Evolutionary conservation across 1,140 invertebrate species (phyloP).

Genomic region (Apis florea): DNA sequence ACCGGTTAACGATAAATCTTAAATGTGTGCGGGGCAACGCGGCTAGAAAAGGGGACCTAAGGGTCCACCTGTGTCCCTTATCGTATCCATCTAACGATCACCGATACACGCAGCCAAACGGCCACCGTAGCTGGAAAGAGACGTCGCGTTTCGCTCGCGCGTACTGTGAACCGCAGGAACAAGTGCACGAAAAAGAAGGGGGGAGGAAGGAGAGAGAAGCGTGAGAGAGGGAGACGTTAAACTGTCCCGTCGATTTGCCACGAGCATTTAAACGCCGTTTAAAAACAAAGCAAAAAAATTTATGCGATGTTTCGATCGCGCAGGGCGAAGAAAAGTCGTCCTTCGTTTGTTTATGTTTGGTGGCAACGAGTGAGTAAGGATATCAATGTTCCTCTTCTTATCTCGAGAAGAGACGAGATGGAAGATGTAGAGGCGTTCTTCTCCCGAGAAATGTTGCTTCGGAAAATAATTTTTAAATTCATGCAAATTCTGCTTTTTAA

Average conservation of each 20-base stretch:
- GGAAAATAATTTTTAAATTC: no score
- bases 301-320: no score
- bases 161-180: background rate
- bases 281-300: no score
- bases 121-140: background rate
- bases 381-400: no score
- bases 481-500: no score
- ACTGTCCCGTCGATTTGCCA: background rate
- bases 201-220: no score
- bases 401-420: no score
- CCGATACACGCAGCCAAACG: constrained; percentile 20
- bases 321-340: no score
- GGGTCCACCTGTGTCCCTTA: constrained; percentile 57
- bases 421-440: no score
- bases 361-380: no score
- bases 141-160: background rate
- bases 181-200: constrained; percentile 15
- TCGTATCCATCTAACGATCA: constrained; percentile 52
- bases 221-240: background rate
- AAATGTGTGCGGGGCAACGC: background rate
- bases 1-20: constrained; percentile 48
- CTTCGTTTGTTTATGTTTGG: no score
- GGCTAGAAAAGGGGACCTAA: constrained; percentile 32
- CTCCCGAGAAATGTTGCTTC: no score
- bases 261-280: background rate